These are phyloP conservation scores for Galaxea fascicularis DNA, from an alignment of 92 coral and sea anemone genomes.

Conservation along the genomic window DNA sequence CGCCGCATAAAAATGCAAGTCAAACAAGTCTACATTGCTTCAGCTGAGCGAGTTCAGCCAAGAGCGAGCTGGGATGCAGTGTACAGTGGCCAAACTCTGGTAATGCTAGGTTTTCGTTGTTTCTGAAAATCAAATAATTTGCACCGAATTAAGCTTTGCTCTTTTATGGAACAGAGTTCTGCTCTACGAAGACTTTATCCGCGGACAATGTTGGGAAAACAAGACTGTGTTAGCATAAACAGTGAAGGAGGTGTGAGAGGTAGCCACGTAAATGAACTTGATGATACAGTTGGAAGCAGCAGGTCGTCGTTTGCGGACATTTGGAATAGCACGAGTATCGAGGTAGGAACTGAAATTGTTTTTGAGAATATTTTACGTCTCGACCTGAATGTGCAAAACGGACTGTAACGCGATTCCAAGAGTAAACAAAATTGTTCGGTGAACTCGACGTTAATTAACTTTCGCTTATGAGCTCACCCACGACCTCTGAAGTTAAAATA, in stretches of 20 bases:
- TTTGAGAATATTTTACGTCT: not conserved
- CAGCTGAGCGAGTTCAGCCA: slow-evolving; percentile 7
- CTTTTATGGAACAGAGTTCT: slow-evolving; percentile 23
- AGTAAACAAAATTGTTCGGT: too few relatives aligned
- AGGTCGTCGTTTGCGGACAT: slow-evolving; percentile 81
- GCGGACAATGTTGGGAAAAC: slow-evolving; percentile 16
- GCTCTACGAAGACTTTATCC: slow-evolving; percentile 46
- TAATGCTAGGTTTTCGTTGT: not conserved
- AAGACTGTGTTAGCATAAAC: slow-evolving; percentile 30
- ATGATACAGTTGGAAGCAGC: slow-evolving; percentile 61
- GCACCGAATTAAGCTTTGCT: not conserved
- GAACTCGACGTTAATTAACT: not conserved
- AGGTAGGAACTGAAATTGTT: slow-evolving; percentile 50
- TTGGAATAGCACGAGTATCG: slow-evolving; percentile 68
- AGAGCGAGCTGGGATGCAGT: slow-evolving; percentile 18
- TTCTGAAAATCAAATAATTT: not conserved
- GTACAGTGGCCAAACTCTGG: slow-evolving; percentile 32
- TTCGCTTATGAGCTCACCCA: not conserved
- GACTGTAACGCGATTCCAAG: not conserved
- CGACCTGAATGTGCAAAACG: not conserved
- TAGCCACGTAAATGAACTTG: slow-evolving; percentile 59
- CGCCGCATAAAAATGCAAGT: slow-evolving; percentile 22
- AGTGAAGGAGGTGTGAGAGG: not conserved
- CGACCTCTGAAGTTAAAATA: too few relatives aligned
- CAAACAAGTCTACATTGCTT: slow-evolving; percentile 29